Percentiles rank a stretch among this genome's conserved stretches.
These are phyloP conservation scores for Tokudaia muenninki DNA, from an alignment of 2,797 vertebrate species.

Conservation along the genomic window DNA sequence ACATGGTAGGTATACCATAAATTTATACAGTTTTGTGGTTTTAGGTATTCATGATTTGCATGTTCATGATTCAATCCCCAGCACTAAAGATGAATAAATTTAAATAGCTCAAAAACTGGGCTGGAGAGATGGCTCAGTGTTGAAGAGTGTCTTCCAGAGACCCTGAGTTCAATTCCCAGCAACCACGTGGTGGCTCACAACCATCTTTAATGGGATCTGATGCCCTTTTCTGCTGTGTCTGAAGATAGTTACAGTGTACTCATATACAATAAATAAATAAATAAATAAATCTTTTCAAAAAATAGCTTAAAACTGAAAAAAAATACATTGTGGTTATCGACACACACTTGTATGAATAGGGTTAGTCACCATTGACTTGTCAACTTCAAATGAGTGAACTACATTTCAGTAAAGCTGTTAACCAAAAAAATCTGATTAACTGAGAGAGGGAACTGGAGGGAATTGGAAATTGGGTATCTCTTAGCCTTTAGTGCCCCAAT, in stretches of 20 bases:
- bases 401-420: conserved; percentile 4
- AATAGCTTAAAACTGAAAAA: background rate
- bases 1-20: background rate
- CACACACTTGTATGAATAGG: background rate
- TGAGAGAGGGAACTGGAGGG: conserved; percentile 26
- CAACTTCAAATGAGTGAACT: background rate
- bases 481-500: background rate
- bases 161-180: background rate
- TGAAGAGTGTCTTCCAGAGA: background rate
- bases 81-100: background rate
- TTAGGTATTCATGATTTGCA: background rate
- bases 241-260: background rate
- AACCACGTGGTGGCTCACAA: background rate
- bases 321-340: background rate
- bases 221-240: background rate
- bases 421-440: background rate
- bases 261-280: no score
- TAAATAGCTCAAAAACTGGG: background rate
- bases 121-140: background rate
- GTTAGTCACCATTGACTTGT: background rate
- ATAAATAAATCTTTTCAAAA: no score
- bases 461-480: background rate
- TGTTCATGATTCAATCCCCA: background rate
- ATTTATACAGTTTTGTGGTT: background rate
- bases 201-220: background rate